Evolutionary conservation across 35 echinoderm and acorn worm genomes (phyloP).

Genomic region (Apostichopus californicus): DNA sequence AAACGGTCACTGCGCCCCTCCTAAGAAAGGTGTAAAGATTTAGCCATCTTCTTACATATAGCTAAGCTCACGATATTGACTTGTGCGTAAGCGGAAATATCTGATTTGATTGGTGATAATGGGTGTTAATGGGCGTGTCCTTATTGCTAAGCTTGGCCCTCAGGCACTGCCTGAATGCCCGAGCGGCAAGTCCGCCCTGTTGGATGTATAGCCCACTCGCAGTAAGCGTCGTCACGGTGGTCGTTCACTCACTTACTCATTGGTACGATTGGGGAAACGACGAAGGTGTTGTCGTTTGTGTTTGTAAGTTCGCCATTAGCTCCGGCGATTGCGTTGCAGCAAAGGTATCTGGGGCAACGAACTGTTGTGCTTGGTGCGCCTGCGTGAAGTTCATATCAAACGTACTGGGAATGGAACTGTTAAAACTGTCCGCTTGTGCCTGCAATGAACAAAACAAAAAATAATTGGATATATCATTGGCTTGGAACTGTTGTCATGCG

Average conservation of each 20-base stretch:
- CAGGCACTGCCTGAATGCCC: background rate
- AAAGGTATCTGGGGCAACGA: conserved; percentile 31
- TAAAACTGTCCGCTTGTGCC: conserved; percentile 55
- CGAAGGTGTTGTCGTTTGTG: conserved; percentile 15
- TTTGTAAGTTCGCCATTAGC: conserved; percentile 51
- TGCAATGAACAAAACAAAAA: background rate
- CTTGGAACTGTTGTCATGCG: too few relatives aligned
- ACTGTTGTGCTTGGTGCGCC: conserved; percentile 37
- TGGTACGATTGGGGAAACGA: conserved; percentile 42
- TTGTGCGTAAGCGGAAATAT: too few relatives aligned
- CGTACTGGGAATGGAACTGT: conserved; percentile 3
- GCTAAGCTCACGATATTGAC: too few relatives aligned
- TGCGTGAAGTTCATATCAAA: conserved; percentile 54
- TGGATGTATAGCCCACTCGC: background rate
- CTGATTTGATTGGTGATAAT: too few relatives aligned
- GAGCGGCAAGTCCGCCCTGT: background rate
- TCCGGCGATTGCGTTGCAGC: conserved; percentile 35
- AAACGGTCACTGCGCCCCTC: too few relatives aligned
- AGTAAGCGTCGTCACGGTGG: background rate
- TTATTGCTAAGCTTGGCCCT: background rate
- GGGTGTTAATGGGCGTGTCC: too few relatives aligned
- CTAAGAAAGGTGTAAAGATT: too few relatives aligned
- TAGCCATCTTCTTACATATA: too few relatives aligned
- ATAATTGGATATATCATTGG: background rate
- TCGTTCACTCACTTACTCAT: background rate